Evolutionary conservation across 2,113 vertebrate species (phyloP).

Genomic region (Ginglymostoma cirratum): DNA sequence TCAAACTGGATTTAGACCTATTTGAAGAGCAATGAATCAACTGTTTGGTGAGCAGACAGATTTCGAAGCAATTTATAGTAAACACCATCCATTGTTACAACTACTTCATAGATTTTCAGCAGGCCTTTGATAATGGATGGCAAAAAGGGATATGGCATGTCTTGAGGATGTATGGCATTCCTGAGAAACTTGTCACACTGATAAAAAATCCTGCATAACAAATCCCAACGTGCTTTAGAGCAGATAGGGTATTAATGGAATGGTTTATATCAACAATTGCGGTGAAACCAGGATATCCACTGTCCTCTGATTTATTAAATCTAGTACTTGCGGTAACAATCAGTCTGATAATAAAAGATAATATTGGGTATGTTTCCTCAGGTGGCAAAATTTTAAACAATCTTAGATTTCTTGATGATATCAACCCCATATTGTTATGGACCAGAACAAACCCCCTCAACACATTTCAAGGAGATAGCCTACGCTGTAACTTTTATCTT

Average conservation of each 20-base stretch:
- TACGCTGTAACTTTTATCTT: too few relatives aligned
- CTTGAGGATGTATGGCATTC: background rate
- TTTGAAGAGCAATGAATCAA: background rate
- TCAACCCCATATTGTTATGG: too few relatives aligned
- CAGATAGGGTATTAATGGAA: background rate
- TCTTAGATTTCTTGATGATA: background rate
- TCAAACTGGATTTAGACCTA: background rate
- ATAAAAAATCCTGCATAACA: background rate
- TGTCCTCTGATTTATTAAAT: background rate
- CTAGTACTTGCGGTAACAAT: background rate
- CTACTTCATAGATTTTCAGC: background rate
- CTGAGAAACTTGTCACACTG: background rate
- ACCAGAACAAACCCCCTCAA: too few relatives aligned
- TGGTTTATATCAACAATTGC: conserved; percentile 5
- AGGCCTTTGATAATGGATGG: background rate
- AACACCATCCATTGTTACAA: background rate
- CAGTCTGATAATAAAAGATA: background rate
- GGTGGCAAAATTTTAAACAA: background rate
- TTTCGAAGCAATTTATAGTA: background rate
- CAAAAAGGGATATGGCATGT: background rate
- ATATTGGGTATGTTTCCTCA: background rate
- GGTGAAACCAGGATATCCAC: background rate
- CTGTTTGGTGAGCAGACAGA: background rate
- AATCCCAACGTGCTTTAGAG: background rate
- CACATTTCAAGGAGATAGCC: too few relatives aligned